phyloP scores from a whole-genome alignment of 2,797 vertebrate genomes.

The Acipenser ruthenus region DNA sequence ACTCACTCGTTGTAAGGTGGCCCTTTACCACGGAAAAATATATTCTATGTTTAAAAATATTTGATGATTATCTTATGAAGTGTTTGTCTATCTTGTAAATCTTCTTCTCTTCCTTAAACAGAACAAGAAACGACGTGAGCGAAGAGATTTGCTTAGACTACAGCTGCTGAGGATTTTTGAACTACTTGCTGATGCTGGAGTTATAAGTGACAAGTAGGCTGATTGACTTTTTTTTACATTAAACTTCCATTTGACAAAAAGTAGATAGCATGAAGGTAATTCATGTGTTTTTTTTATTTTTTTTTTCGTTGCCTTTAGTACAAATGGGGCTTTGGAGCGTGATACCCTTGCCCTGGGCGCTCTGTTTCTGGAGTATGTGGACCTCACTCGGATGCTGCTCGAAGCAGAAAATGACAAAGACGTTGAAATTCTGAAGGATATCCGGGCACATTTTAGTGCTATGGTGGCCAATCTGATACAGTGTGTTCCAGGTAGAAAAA shows the following conservation, averaged over 20 bases:
- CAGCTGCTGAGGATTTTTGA: constrained; percentile 94
- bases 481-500: constrained; percentile 83
- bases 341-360: constrained; percentile 90
- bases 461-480: constrained; percentile 98
- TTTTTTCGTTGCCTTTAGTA: constrained; percentile 49
- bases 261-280: neutral
- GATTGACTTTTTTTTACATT: neutral
- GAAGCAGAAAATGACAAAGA: constrained; percentile 98
- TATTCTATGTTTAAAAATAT: too few relatives aligned
- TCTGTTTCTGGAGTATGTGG: constrained; percentile 93
- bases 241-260: neutral
- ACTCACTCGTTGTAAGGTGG: too few relatives aligned
- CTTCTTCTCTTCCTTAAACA: constrained; percentile 34
- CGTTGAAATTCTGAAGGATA: constrained; percentile 94
- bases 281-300: constrained; percentile 4
- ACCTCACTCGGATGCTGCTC: constrained; percentile 93
- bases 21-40: too few relatives aligned
- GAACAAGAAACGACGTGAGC: constrained; percentile 96
- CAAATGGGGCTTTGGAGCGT: constrained; percentile 90
- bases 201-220: constrained; percentile 95
- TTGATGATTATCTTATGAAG: too few relatives aligned
- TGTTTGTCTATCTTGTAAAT: too few relatives aligned
- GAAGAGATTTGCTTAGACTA: constrained; percentile 83
- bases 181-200: constrained; percentile 89
- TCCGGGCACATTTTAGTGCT: constrained; percentile 94